phyloP scores from a whole-genome alignment of 2,113 vertebrate species.

The Marcusenius ussheri region DNA sequence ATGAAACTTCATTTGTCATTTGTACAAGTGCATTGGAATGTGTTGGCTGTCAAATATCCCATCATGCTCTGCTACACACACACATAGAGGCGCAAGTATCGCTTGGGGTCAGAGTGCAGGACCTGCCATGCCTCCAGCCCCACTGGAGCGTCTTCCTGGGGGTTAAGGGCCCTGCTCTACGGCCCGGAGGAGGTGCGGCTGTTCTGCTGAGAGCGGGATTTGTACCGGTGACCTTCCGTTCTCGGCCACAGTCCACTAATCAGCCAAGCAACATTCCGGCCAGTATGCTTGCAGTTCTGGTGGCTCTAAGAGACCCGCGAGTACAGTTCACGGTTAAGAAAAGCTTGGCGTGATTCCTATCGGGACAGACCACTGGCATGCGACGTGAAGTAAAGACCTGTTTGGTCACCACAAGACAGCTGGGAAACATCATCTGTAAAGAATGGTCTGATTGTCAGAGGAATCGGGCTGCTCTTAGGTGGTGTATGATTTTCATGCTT shows the following conservation, averaged over 20 bases:
- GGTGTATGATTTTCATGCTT: background rate
- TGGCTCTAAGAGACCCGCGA: background rate
- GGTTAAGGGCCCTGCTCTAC: background rate
- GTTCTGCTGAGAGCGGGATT: background rate
- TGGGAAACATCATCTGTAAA: background rate
- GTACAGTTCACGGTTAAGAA: background rate
- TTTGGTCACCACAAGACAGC: background rate
- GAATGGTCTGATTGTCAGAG: background rate
- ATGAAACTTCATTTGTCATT: background rate
- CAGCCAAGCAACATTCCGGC: background rate
- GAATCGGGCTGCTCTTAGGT: background rate
- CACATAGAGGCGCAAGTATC: background rate
- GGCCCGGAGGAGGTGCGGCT: background rate
- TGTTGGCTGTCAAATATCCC: background rate
- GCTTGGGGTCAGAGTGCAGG: background rate
- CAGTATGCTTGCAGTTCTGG: background rate
- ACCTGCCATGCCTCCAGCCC: background rate
- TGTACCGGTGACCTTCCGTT: background rate
- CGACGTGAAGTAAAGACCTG: background rate
- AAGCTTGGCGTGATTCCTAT: background rate
- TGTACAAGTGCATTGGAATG: background rate
- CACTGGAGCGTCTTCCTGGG: background rate
- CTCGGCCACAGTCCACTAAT: background rate
- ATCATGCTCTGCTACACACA: background rate
- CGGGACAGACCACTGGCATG: background rate